Evolutionary conservation across 2,888 invertebrate genomes (phyloP), one percentile per base, ranked within the genome.

Genomic region (Celastrina argiolus): DNA sequence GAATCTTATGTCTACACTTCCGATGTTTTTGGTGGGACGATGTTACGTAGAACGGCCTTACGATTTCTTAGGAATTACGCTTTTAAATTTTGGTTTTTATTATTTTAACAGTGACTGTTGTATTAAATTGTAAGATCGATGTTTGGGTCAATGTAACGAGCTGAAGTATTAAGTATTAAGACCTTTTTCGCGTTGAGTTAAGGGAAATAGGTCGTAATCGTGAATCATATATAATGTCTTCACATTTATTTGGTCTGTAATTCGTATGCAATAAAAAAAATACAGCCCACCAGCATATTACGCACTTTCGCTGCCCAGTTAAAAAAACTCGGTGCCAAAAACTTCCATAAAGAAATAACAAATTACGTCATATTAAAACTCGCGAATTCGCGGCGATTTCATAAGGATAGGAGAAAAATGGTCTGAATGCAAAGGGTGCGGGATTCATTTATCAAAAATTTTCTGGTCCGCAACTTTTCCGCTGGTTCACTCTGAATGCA

Each of bases 1-100:
- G 76, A 76, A 75, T 76, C 69, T 75, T 78, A 78, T 78, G 76
- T 79, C 76, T 73, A 76, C 78, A 80, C 71, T 80, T 81, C 76
- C 74, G 75, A 78, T 77, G 76, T 80, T 81, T 75, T 76, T 72
- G 72, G 74, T 80, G 77, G 74, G 78, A 74, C 77, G 78, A 76
- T 79, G 81, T 83, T 80, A 78, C 66, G 71, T 77, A 70, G 70
- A 67, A 73, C 68, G 72, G 71, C 74, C 71, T 73, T 74, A 71
- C 59, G 67, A 67, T 66, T 71, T 71, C 70, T 61, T 67, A 71
- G 63, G 59, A 67, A 56, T 36, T 66, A 31, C 56, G 66, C 68
- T 70, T 65, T 26, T 56, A 64, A 31, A 45, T 45, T 69, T 70
- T 39, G 45, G 39, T 42, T 36, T 56, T 68, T 28, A 36, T 65